These are phyloP conservation scores for Amiota communis DNA, from an alignment of 2,888 invertebrate genomes.

Conservation along the genomic window DNA sequence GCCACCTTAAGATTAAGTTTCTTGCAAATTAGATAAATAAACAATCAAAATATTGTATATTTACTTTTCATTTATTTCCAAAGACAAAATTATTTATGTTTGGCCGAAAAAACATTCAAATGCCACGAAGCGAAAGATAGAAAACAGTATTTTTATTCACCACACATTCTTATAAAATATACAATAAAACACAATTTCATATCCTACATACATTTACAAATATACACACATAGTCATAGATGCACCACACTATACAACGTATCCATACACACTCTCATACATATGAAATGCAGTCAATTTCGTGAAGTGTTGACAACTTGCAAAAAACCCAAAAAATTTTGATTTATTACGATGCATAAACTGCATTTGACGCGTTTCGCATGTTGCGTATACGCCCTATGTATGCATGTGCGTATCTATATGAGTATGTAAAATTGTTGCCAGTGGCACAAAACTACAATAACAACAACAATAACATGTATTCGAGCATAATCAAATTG, in stretches of 20 bases:
- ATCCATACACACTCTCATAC: not conserved
- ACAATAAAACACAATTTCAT: not conserved
- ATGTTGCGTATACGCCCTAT: constrained; percentile 22
- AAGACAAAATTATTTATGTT: no score
- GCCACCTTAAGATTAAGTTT: no score
- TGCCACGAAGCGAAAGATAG: no score
- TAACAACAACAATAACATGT: not conserved
- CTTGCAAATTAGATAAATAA: not conserved
- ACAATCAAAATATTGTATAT: not conserved
- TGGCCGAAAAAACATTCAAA: no score
- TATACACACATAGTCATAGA: no score
- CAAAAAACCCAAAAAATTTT: constrained; percentile 22
- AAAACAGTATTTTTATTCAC: no score
- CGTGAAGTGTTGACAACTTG: constrained; percentile 18
- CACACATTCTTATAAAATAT: not conserved
- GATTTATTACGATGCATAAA: constrained; percentile 21
- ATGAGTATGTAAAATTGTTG: constrained; percentile 23
- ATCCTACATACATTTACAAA: not conserved
- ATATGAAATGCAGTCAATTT: constrained; percentile 4
- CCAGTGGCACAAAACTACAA: constrained; percentile 11
- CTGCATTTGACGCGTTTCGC: constrained; percentile 26
- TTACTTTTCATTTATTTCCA: no score
- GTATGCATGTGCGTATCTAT: not conserved
- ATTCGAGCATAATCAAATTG: not conserved
- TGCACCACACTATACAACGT: not conserved